These are phyloP conservation scores for Datnioides undecimradiatus DNA, from an alignment of 2,113 vertebrate genomes.

Conservation along the genomic window DNA sequence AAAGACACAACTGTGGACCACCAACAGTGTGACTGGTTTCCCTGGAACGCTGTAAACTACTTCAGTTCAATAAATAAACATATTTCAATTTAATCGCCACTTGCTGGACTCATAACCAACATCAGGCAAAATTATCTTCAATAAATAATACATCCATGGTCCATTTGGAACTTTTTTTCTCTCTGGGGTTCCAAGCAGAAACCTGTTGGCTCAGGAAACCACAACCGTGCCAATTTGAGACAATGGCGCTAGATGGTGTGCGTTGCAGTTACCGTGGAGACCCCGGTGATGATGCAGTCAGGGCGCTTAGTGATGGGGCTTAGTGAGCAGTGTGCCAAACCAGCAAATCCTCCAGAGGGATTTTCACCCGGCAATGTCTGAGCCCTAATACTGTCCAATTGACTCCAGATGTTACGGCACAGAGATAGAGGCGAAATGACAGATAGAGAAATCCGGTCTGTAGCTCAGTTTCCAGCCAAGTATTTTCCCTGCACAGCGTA, in stretches of 20 bases:
- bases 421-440: neutral
- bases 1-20: constrained; percentile 8
- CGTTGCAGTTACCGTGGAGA: constrained; percentile 40
- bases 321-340: constrained; percentile 68
- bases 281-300: constrained; percentile 54
- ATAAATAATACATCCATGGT: neutral
- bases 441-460: neutral
- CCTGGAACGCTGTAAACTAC: neutral
- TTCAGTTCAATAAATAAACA: neutral
- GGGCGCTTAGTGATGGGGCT: constrained; percentile 66
- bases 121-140: neutral
- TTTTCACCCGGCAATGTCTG: constrained; percentile 73
- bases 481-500: neutral
- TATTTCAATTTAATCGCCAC: neutral
- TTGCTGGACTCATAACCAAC: neutral
- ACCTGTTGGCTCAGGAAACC: neutral
- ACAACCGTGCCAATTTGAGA: neutral
- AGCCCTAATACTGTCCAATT: constrained; percentile 71
- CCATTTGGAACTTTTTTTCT: neutral
- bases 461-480: constrained; percentile 17
- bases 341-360: constrained; percentile 73
- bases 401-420: constrained; percentile 79
- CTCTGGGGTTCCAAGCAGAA: neutral
- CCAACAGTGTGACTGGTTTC: neutral
- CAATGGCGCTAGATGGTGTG: neutral